Evolutionary conservation across 2,113 vertebrate species (phyloP).

Genomic region (Muscicapa adusta): DNA sequence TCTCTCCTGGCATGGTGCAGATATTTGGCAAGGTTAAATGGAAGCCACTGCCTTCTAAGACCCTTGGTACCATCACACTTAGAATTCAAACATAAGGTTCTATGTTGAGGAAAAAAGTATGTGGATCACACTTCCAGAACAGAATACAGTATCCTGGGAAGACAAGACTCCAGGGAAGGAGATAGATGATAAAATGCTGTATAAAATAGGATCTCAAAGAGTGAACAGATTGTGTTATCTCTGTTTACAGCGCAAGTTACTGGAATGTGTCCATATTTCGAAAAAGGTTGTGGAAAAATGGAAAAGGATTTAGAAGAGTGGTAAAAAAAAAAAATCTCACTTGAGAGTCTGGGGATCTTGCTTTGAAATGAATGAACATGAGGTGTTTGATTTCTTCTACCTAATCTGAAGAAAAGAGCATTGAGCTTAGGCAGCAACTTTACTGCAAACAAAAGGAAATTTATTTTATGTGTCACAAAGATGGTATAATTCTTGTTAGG

Average conservation of each 20-base stretch:
- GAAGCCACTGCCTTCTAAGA: not conserved
- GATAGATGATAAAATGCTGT: not conserved
- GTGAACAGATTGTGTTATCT: slow-evolving; percentile 22
- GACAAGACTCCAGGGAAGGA: not conserved
- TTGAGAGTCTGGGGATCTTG: not conserved
- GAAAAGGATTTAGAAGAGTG: not conserved
- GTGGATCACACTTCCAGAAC: not conserved
- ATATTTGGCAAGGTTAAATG: not conserved
- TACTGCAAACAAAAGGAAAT: not conserved
- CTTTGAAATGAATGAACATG: not conserved
- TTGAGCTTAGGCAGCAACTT: not conserved
- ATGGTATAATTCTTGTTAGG: not conserved
- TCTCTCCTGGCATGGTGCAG: not conserved
- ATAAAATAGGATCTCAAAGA: not conserved
- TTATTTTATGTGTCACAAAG: not conserved
- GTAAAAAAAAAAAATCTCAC: not conserved
- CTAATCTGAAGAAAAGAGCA: not conserved
- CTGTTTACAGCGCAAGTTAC: slow-evolving; percentile 23
- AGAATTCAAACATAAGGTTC: not conserved
- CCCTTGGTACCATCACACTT: not conserved
- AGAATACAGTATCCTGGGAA: not conserved
- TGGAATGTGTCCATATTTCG: not conserved
- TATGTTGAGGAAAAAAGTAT: not conserved
- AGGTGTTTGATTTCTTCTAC: slow-evolving; percentile 5
- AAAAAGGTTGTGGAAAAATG: not conserved